Percentiles rank a stretch among this genome's conserved stretches.
Conservation (phyloP, 2,888 invertebrate genomes). For the Stramonita haemastoma region DNA sequence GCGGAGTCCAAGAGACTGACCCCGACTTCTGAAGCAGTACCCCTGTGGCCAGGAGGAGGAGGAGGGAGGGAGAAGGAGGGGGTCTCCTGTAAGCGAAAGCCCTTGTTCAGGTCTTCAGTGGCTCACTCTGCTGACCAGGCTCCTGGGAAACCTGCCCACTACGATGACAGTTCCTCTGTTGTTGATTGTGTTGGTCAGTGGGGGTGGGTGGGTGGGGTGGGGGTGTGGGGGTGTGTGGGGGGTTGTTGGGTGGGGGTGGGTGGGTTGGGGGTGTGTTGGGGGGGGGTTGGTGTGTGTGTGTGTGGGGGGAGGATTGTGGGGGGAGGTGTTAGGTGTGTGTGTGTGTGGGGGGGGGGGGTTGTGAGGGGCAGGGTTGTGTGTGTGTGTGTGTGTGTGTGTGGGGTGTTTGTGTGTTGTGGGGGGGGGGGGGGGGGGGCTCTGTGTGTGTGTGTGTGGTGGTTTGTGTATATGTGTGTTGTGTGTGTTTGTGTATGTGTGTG, state of each 20-base stretch:
- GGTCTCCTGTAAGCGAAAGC: neutral
- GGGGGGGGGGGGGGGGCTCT: too few species aligned
- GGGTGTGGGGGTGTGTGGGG: neutral
- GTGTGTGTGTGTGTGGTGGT: too few species aligned
- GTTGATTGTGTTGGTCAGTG: neutral
- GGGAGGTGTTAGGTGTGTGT: too few species aligned
- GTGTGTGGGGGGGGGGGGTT: too few species aligned
- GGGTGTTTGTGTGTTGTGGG: too few species aligned
- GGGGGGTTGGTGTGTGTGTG: neutral
- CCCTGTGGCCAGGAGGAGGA: conserved; percentile 21
- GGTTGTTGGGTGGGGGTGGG: neutral
- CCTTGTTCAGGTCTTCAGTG: neutral
- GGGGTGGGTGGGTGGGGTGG: neutral
- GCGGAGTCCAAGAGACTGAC: neutral
- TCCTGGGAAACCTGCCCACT: neutral
- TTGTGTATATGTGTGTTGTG: too few species aligned
- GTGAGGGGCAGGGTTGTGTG: too few species aligned
- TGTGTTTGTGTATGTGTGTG: too few species aligned
- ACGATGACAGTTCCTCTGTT: neutral
- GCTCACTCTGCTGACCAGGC: conserved; percentile 3
- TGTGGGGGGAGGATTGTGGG: neutral
- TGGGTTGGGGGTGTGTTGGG: neutral
- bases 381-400: too few species aligned
- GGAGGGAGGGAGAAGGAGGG: neutral
- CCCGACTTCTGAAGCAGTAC: neutral